Evolutionary conservation across 1,140 invertebrate genomes (phyloP).

Genomic region (Cylas formicarius): DNA sequence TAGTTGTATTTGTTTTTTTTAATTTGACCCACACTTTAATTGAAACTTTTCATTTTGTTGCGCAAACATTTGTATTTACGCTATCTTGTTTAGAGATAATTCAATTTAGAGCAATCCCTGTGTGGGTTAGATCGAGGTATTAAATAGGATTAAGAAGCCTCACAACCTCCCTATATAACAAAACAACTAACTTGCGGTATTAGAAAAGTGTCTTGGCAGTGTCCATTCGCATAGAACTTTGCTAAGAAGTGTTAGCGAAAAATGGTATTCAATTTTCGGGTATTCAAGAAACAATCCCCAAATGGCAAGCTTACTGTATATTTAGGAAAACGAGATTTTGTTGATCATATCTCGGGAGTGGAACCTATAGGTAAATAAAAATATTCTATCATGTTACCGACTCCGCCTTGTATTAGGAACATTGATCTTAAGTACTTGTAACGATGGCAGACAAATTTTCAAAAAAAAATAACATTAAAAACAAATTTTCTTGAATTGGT

Average conservation of each 20-base stretch:
- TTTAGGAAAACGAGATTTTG: slow-evolving; percentile 91
- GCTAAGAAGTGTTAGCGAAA: no score
- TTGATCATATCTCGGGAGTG: slow-evolving; percentile 86
- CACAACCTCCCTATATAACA: no score
- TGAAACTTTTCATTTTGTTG: no score
- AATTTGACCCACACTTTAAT: background rate
- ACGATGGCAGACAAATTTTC: no score
- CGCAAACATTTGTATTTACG: no score
- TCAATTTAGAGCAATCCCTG: slow-evolving; percentile 4
- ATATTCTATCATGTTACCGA: slow-evolving; percentile 8
- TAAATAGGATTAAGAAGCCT: no score
- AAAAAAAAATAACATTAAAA: no score
- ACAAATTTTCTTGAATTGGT: background rate
- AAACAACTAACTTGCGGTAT: no score
- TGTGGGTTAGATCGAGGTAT: no score
- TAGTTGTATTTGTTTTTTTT: background rate
- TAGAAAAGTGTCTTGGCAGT: no score
- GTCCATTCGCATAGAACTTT: no score
- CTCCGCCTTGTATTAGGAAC: background rate
- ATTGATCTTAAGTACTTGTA: background rate
- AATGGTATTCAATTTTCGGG: slow-evolving; percentile 86
- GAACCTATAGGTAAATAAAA: slow-evolving; percentile 79
- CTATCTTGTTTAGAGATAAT: no score
- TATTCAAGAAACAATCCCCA: slow-evolving; percentile 91
- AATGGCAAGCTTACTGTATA: slow-evolving; percentile 94